Evolutionary conservation across 2,797 vertebrate genomes (phyloP).

Genomic region (Triplophysa yarkandensis): DNA sequence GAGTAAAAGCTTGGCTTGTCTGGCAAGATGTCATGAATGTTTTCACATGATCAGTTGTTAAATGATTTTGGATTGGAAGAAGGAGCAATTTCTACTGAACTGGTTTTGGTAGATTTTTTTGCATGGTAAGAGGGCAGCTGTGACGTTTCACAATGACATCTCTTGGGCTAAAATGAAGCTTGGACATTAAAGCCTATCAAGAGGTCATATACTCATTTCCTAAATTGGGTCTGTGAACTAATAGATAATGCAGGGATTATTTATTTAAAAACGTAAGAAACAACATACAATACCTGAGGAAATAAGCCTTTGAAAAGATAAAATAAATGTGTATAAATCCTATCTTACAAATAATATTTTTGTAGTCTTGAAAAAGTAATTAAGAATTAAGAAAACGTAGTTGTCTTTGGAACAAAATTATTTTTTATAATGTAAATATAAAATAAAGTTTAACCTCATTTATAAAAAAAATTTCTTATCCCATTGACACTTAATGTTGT

Average conservation of each 20-base stretch:
- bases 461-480: no score
- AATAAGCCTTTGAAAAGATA: no score
- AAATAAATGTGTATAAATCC: no score
- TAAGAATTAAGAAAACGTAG: no score
- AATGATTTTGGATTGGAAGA: neutral
- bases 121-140: neutral
- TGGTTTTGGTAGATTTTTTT: neutral
- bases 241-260: neutral
- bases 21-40: neutral
- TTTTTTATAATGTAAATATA: no score
- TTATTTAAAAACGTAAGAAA: neutral
- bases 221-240: neutral
- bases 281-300: no score
- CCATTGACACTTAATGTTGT: no score
- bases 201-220: neutral
- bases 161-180: constrained; percentile 2
- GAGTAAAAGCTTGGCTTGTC: neutral
- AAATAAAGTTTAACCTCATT: no score
- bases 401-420: no score
- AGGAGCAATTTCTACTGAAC: neutral
- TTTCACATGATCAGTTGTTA: neutral
- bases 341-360: no score
- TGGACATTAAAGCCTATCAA: neutral
- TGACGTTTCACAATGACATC: constrained; percentile 19
- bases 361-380: no score